These are phyloP conservation scores for Microchirus variegatus DNA, from an alignment of 2,797 vertebrate genomes.

Conservation along the genomic window DNA sequence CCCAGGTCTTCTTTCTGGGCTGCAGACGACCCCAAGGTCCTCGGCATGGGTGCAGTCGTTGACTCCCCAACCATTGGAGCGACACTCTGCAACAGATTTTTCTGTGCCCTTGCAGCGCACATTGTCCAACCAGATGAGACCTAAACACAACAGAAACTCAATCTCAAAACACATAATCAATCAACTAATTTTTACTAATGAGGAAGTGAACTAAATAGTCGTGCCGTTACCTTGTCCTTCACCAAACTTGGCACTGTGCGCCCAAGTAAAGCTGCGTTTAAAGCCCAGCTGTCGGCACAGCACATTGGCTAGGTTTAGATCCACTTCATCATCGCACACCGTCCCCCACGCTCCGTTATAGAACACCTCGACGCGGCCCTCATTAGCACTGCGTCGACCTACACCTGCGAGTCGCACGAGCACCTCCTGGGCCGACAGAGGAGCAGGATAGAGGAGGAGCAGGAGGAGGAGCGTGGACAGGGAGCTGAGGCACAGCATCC, in stretches of 20 bases:
- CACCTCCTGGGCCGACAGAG: slow-evolving; percentile 52
- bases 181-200: neutral
- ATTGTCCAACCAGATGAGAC: slow-evolving; percentile 96
- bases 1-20: slow-evolving; percentile 56
- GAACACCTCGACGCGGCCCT: slow-evolving; percentile 92
- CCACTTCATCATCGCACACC: slow-evolving; percentile 92
- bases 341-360: slow-evolving; percentile 92
- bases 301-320: slow-evolving; percentile 86
- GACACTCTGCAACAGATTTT: slow-evolving; percentile 85
- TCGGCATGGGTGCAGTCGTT: slow-evolving; percentile 93
- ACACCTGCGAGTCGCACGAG: slow-evolving; percentile 85
- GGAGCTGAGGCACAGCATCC: slow-evolving; percentile 71
- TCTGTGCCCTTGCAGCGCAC: slow-evolving; percentile 89
- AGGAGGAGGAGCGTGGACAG: slow-evolving; percentile 57
- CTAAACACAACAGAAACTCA: slow-evolving; percentile 56
- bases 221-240: slow-evolving; percentile 85
- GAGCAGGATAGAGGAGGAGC: slow-evolving; percentile 48
- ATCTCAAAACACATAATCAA: too few species aligned
- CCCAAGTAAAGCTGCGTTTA: slow-evolving; percentile 88
- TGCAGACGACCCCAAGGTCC: slow-evolving; percentile 92
- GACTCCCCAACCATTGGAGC: slow-evolving; percentile 93
- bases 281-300: slow-evolving; percentile 92
- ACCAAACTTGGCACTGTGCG: slow-evolving; percentile 94
- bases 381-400: slow-evolving; percentile 69
- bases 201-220: neutral